These are phyloP conservation scores for Takifugu ocellatus DNA, from an alignment of 2,797 vertebrate species.

Conservation along the genomic window DNA sequence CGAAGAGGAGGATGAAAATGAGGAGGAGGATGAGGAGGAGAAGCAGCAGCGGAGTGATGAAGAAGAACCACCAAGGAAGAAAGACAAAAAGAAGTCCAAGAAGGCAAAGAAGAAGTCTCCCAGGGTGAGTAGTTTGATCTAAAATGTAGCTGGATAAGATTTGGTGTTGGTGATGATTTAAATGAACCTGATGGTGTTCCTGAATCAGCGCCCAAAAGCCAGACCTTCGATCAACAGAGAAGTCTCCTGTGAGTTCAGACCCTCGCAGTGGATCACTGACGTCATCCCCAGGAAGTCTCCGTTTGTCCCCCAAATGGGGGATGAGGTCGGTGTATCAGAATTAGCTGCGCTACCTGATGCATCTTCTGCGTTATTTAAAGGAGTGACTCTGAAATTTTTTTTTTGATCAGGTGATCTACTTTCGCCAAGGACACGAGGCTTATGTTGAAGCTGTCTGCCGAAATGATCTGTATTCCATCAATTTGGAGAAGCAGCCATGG, in stretches of 20 bases:
- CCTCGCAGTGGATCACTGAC: constrained; percentile 93
- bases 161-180: too few species aligned
- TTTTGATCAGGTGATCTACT: constrained; percentile 90
- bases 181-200: constrained; percentile 1
- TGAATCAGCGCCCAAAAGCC: constrained; percentile 68
- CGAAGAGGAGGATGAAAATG: constrained; percentile 76
- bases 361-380: not conserved
- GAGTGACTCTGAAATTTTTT: not conserved
- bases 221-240: constrained; percentile 77
- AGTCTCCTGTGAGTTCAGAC: constrained; percentile 85
- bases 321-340: constrained; percentile 81
- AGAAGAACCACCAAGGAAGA: constrained; percentile 66
- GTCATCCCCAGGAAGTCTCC: constrained; percentile 92
- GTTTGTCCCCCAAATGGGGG: constrained; percentile 97
- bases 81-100: constrained; percentile 67
- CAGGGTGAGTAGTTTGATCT: constrained; percentile 65
- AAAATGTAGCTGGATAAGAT: too few species aligned
- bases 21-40: constrained; percentile 73
- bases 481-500: constrained; percentile 93
- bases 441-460: constrained; percentile 91
- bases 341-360: not conserved
- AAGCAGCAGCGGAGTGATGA: constrained; percentile 74
- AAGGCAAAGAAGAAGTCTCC: constrained; percentile 69
- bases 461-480: constrained; percentile 86
- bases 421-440: constrained; percentile 95